Base-by-base conservation (phyloP, 64 coral and sea anemone species). In the Acropora yongei region DNA sequence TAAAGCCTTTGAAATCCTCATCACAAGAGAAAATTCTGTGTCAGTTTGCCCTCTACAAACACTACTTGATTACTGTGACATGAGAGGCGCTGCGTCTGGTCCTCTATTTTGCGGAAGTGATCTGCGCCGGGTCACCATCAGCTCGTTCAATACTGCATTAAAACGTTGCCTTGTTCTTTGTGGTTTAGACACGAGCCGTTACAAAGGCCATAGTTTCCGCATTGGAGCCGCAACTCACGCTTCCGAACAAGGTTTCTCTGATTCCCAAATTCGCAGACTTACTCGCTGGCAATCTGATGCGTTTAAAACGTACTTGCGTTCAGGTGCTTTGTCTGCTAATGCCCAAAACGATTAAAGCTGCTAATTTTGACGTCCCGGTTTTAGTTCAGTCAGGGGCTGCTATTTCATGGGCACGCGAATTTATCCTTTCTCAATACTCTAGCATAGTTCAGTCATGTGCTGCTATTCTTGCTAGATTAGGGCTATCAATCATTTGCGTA, bases 171-270 rank as follows among this genome's bases (percentile, higher is more conserved):
- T 85, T 68, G 41, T 6, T 41, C 69, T 85, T 67, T 85, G 82
- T 67, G 82, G 41, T 65, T 85, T 85, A 69, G 57, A 67, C 58
- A 85, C 41, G 60, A 47, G 57, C 16, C 53, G 61, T 65, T 85
- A 82, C 49, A 82, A 82, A 57, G 30, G 53, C 80, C 80, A 82
- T 82, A 82, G 80, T 82, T 82, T 82, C 58, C 47, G 80, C 30
- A 82, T 82, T 61, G 80, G 80, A 8, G 80, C 80, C 30, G n/a
- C 80, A 19, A 82, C 50, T 57, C 58, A 82, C 19, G 80, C 55
- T 55, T 55, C 80, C 50, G 80, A 82, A 11, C 80, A 20, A 57
- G 80, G 80, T 42, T 57, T 82, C 30, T 65, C 80, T 57, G 80
- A 82, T 55, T 55, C 50, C 50, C 80, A 82, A 57, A 82, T 82